These are phyloP conservation scores for Pseudeuparius sepicola DNA, from an alignment of 2,888 invertebrate genomes.

Conservation along the genomic window DNA sequence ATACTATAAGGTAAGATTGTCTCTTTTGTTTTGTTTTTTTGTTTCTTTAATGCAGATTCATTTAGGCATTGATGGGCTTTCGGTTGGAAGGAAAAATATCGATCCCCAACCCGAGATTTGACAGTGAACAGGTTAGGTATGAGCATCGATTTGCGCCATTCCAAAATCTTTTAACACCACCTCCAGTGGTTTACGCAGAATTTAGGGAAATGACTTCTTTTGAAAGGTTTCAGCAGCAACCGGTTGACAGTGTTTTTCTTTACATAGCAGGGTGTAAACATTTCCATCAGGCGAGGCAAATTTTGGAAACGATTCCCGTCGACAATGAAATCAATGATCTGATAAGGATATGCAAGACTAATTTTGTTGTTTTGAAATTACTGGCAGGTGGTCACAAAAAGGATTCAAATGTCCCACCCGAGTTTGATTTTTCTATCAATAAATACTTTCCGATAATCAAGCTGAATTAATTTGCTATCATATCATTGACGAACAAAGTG, in stretches of 20 bases:
- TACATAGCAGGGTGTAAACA: slow-evolving; percentile 83
- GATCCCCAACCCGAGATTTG: slow-evolving; percentile 80
- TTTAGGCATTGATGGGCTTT: slow-evolving; percentile 80
- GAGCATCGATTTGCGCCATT: slow-evolving; percentile 91
- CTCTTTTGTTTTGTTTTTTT: slow-evolving; percentile 4
- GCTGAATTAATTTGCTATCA: slow-evolving; percentile 36
- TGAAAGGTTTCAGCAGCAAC: slow-evolving; percentile 44
- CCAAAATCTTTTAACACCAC: slow-evolving; percentile 75
- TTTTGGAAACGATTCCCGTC: slow-evolving; percentile 72
- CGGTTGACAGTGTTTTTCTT: slow-evolving; percentile 45
- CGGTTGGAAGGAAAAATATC: slow-evolving; percentile 78
- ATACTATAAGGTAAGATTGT: slow-evolving; percentile 67
- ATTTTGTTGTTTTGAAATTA: slow-evolving; percentile 89
- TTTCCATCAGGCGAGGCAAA: slow-evolving; percentile 81
- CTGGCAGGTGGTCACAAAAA: slow-evolving; percentile 87
- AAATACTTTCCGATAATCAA: slow-evolving; percentile 88
- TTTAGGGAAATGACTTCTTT: slow-evolving; percentile 76
- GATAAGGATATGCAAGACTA: slow-evolving; percentile 86
- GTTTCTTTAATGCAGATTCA: slow-evolving; percentile 1
- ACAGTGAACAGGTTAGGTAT: slow-evolving; percentile 88
- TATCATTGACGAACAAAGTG: too few species aligned
- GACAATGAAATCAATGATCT: slow-evolving; percentile 75
- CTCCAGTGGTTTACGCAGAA: slow-evolving; percentile 83
- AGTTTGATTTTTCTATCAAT: slow-evolving; percentile 85
- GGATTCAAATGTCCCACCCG: slow-evolving; percentile 73